These are phyloP conservation scores for Stratiolaelaps scimitus DNA, from an alignment of 1,140 invertebrate species.

Conservation along the genomic window DNA sequence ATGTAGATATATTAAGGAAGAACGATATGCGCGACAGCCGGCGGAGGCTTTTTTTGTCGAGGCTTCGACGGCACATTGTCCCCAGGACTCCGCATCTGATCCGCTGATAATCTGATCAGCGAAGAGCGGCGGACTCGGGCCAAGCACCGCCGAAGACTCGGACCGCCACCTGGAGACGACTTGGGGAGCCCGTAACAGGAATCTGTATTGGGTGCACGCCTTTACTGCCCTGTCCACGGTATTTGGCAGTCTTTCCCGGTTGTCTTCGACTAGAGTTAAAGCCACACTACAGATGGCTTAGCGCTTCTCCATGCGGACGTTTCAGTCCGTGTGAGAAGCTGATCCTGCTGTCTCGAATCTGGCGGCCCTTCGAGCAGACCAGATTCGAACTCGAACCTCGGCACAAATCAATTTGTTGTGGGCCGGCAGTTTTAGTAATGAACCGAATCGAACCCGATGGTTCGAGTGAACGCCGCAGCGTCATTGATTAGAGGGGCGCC, in stretches of 20 bases:
- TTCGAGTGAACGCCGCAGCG: background rate
- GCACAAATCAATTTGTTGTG: background rate
- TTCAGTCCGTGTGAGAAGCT: no score
- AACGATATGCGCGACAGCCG: no score
- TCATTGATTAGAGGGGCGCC: background rate
- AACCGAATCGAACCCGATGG: background rate
- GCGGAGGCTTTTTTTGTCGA: background rate
- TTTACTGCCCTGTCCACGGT: no score
- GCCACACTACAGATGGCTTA: no score
- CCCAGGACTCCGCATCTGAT: background rate
- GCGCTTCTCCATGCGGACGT: no score
- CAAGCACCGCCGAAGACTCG: conserved; percentile 1
- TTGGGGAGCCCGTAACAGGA: no score
- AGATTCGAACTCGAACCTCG: background rate
- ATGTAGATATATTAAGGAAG: conserved; percentile 15
- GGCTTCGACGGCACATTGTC: conserved; percentile 16
- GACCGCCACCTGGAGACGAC: no score
- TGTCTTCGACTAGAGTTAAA: no score
- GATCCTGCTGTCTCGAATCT: background rate
- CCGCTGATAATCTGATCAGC: background rate
- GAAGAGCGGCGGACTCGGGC: background rate
- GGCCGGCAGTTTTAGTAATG: background rate
- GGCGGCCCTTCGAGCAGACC: background rate
- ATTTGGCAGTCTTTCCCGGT: no score
- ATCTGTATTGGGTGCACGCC: no score